phyloP scores from a whole-genome alignment of 2,113 vertebrate genomes.

The Psophia crepitans region DNA sequence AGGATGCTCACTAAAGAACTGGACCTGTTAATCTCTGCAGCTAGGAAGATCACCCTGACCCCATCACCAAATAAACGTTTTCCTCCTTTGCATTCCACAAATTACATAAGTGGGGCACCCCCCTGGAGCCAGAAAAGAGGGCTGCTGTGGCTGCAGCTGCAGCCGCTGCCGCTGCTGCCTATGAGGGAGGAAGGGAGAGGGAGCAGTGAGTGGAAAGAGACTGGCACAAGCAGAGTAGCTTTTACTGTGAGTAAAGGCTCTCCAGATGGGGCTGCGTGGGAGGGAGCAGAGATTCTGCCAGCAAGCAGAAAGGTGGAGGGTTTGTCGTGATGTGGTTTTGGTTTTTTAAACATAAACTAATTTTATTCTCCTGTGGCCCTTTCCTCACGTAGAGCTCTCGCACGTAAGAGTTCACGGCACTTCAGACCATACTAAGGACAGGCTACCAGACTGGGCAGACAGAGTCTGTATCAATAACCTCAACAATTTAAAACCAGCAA shows the following conservation, averaged over 20 bases:
- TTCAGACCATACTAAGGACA: neutral
- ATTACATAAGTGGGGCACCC: neutral
- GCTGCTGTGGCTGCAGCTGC: neutral
- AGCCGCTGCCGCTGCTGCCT: neutral
- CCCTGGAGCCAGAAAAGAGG: neutral
- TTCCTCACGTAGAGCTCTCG: accelerated
- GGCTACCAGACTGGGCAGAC: neutral
- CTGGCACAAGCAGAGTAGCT: neutral
- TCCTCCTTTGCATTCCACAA: neutral
- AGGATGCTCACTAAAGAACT: neutral
- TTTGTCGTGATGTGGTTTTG: neutral
- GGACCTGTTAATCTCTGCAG: neutral
- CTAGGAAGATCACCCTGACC: neutral
- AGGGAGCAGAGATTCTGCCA: neutral
- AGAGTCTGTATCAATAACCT: neutral
- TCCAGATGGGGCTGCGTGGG: constrained; percentile 6
- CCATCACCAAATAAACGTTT: neutral
- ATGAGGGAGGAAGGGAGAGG: neutral
- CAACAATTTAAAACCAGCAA: neutral
- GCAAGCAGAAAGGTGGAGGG: neutral
- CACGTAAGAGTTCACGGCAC: neutral
- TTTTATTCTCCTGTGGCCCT: neutral
- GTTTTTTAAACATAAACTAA: neutral
- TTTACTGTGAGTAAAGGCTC: neutral
- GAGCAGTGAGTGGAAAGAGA: neutral